Conservation (phyloP, 1,140 invertebrate species). For the Sitobion miscanthi region DNA sequence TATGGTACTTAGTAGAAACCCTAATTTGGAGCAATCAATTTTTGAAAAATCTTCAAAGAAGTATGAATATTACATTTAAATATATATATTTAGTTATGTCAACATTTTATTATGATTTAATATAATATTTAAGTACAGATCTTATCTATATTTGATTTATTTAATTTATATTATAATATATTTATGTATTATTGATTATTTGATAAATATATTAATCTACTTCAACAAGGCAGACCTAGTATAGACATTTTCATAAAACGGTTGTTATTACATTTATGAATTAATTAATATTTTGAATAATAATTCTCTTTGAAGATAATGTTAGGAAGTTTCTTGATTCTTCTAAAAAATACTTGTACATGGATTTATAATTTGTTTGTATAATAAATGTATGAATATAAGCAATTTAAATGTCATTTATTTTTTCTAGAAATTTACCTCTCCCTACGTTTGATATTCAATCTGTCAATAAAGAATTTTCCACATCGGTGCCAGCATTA, state of each 20-base stretch:
- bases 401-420: not conserved
- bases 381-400: no score
- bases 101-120: not conserved
- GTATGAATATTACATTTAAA: slow-evolving; percentile 15
- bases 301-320: not conserved
- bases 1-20: slow-evolving; percentile 5
- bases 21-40: slow-evolving; percentile 31
- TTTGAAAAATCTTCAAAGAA: slow-evolving; percentile 31
- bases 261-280: not conserved
- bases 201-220: not conserved
- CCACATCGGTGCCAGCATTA: not conserved
- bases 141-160: no score
- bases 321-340: not conserved
- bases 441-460: slow-evolving; percentile 2
- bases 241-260: not conserved
- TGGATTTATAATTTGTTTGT: not conserved
- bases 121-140: not conserved
- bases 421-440: slow-evolving; percentile 25
- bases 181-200: no score
- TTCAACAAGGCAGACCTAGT: no score
- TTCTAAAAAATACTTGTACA: not conserved
- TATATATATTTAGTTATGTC: not conserved
- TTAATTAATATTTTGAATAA: not conserved
- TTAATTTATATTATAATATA: no score
- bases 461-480: slow-evolving; percentile 41